Base-by-base conservation (phyloP, 2,113 vertebrate genomes). In the Hydropotes inermis region DNA sequence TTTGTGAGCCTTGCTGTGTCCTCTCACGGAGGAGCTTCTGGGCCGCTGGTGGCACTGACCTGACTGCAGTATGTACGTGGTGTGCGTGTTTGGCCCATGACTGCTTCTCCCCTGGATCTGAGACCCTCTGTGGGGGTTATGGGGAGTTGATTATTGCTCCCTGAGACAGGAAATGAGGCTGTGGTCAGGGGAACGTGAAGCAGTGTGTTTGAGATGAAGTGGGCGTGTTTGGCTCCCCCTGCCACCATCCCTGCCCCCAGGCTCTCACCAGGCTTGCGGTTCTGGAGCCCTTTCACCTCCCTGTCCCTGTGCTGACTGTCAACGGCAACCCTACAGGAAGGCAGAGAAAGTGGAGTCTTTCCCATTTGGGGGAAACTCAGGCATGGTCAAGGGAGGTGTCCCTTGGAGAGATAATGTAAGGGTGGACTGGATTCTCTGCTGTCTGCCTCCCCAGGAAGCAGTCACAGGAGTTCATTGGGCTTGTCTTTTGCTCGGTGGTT, bases 181-280 rank as follows among this genome's bases (percentile, higher is more conserved):
- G 15, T 83, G 86, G 67, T 43, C 17, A 21, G 70, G 33, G 52
- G 58, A 85, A 45, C 47, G 21, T 15, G 23, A 27, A 19, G 39
- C 3, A 2, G 39, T 81, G 13, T 70, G 57, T 83, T 30, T 86
- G 82, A 47, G 78, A 55, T 50, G 33, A 61, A 43, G 45, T 55
- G 58, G 74, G 54, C 0, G 0, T 61, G 28, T 76, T 74, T 70
- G 74, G 74, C 64, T 12, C 39, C 43, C 5, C 4, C 19, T 25
- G 79, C 81, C 45, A 30, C 6, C 8, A 1, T 50, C n/a, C 2
- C 11, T 1, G 0, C 21, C 7, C 58, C 47, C 39, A 5, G 19
- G 12, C 64, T 50, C 5, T 16, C 61, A 43, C 4, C 10, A 21
- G 57, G 43, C 30, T 76, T 30, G 13, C 17, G 30, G 45, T 58